Conservation (phyloP, 2,888 invertebrate genomes). For the Tiphia femorata region DNA sequence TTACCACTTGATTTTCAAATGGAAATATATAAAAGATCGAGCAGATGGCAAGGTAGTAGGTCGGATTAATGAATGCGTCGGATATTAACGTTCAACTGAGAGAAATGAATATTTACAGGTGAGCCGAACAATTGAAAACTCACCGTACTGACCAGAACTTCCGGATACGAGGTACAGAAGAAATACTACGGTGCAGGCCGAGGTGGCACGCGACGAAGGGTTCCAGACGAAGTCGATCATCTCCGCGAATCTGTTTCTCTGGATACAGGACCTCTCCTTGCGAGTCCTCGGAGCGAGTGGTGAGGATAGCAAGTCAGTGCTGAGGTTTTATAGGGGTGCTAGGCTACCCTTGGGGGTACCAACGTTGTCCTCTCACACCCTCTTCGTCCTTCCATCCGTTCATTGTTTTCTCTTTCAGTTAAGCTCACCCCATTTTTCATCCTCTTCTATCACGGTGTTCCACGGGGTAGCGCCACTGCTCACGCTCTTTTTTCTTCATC, state of each 20-base stretch:
- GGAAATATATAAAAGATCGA: no score
- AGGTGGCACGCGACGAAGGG: conserved; percentile 9
- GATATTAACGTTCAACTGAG: no score
- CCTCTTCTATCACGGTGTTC: background rate
- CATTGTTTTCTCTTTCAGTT: background rate
- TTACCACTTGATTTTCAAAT: no score
- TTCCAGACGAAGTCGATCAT: conserved; percentile 26
- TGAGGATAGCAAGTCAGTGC: conserved; percentile 16
- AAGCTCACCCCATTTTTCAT: background rate
- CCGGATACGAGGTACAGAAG: conserved; percentile 34
- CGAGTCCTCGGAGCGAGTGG: conserved; percentile 23
- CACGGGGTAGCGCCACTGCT: conserved; percentile 13
- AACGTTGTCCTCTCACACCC: background rate
- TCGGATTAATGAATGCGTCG: no score
- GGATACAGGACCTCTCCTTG: conserved; percentile 13
- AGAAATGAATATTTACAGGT: no score
- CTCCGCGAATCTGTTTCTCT: conserved; percentile 6
- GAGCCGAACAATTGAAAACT: conserved; percentile 7
- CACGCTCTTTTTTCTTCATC: conserved; percentile 11
- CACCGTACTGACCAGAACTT: conserved; percentile 56
- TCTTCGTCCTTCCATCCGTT: background rate
- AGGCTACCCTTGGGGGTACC: background rate
- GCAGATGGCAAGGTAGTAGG: no score
- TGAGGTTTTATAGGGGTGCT: conserved; percentile 37
- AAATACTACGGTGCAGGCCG: conserved; percentile 30